Evolutionary conservation across 2,888 invertebrate genomes (phyloP), one percentile per base, ranked within the genome.

Genomic region (Xylocampa areola): DNA sequence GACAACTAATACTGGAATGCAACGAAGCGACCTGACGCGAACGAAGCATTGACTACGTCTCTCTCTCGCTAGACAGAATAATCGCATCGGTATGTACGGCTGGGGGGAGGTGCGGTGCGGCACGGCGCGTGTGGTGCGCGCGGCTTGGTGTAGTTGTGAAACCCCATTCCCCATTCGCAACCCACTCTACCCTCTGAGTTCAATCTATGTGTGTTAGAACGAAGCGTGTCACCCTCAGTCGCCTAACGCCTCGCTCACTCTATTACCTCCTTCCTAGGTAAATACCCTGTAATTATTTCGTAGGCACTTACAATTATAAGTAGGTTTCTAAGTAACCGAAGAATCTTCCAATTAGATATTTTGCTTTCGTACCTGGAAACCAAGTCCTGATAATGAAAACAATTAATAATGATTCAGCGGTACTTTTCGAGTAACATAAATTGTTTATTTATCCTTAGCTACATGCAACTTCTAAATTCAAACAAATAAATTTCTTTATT

Each of bases 61-160:
- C 86, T 86, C 87, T 83, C 84, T 87, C 84, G 84, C 86, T 86
- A 90, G 91, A 92, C 91, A 87, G 90, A 88, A 90, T 89, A 91
- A 90, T 89, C 88, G 89, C 89, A 84, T 54, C 54, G 61, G 71
- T 60, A 54, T 55, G 64, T 64, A 64, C 75, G 72, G 13, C 35
- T 51, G 58, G 59, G 43, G 61, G 47, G 51, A 36, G 49, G 55
- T n/a, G 66, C 43, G 68, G 39, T 5, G 23, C 76, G 75, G 79
- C 73, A 1, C 75, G 67, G 74, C 76, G 68, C 73, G 71, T n/a
- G 66, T 75, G 40, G 57, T 60, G 70, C 57, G 70, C 55, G 55
- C 73, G 68, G 50, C 68, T 58, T 53, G 23, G 39, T 64, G 59
- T 68, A 52, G 68, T 65, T 71, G 68, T 58, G 65, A 60, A 60